Evolutionary conservation across 1,140 invertebrate species (phyloP).

Genomic region (Myzus persicae): DNA sequence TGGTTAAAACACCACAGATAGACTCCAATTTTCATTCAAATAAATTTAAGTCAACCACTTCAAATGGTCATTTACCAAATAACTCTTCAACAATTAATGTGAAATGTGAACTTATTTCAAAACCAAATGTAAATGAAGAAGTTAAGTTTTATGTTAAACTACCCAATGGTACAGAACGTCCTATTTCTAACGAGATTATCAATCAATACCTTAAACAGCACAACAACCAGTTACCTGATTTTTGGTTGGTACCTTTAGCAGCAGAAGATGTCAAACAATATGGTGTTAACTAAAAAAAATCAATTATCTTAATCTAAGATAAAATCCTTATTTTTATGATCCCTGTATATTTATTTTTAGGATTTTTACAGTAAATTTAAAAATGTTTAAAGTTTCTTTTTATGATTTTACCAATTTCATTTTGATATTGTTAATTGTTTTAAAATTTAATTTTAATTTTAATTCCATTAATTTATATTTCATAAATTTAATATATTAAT

Average conservation of each 20-base stretch:
- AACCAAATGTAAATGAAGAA: conserved; percentile 6
- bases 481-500: too few relatives aligned
- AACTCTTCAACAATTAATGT: not conserved
- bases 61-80: not conserved
- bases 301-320: not conserved
- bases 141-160: conserved; percentile 23
- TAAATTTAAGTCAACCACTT: not conserved
- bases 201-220: conserved; percentile 31
- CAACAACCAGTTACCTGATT: conserved; percentile 34
- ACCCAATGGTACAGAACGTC: conserved; percentile 22
- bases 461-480: too few relatives aligned
- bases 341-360: not conserved
- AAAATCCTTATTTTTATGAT: not conserved
- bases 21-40: not conserved
- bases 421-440: too few relatives aligned
- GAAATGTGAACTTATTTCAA: conserved; percentile 36
- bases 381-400: too few relatives aligned
- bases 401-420: too few relatives aligned
- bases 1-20: not conserved
- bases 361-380: not conserved
- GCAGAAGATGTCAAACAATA: conserved; percentile 22
- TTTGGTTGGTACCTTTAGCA: conserved; percentile 31
- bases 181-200: conserved; percentile 8
- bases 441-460: not conserved
- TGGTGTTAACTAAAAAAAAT: not conserved